phyloP scores from a whole-genome alignment of 2,113 vertebrate species.

The Nyctereutes procyonoides region DNA sequence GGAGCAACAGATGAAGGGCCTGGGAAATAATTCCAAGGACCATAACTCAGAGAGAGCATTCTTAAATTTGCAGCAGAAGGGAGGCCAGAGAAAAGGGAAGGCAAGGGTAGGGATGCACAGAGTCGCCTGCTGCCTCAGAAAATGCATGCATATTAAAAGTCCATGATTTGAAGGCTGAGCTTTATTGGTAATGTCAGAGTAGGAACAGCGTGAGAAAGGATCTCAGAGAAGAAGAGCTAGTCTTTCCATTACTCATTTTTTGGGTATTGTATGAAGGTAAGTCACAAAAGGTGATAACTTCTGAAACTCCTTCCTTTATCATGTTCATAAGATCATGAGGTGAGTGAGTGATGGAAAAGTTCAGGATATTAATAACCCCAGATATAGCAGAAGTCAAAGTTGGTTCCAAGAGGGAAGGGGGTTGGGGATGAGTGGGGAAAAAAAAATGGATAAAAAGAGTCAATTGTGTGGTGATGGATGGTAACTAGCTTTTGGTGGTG shows the following conservation, averaged over 20 bases:
- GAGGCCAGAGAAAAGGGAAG: not conserved
- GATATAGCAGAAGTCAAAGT: not conserved
- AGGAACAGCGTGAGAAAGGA: not conserved
- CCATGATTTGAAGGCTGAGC: not conserved
- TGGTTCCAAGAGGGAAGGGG: not conserved
- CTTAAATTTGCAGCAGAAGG: not conserved
- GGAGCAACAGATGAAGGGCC: constrained; percentile 58
- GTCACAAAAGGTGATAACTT: not conserved
- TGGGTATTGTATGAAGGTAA: not conserved
- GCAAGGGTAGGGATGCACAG: not conserved
- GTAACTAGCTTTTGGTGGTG: not conserved
- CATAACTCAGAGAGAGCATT: constrained; percentile 34
- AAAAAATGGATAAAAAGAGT: not conserved
- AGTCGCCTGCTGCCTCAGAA: not conserved
- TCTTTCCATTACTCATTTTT: not conserved
- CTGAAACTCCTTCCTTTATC: not conserved
- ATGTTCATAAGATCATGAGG: not conserved
- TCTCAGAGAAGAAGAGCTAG: not conserved
- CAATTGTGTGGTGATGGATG: not conserved
- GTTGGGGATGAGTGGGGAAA: not conserved
- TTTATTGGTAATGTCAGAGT: not conserved
- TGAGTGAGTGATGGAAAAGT: not conserved
- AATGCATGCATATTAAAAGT: not conserved
- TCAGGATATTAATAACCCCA: not conserved
- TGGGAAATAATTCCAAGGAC: constrained; percentile 63